These are phyloP conservation scores for Drosophila kurseongensis DNA, from an alignment of 1,140 invertebrate species.

Conservation along the genomic window DNA sequence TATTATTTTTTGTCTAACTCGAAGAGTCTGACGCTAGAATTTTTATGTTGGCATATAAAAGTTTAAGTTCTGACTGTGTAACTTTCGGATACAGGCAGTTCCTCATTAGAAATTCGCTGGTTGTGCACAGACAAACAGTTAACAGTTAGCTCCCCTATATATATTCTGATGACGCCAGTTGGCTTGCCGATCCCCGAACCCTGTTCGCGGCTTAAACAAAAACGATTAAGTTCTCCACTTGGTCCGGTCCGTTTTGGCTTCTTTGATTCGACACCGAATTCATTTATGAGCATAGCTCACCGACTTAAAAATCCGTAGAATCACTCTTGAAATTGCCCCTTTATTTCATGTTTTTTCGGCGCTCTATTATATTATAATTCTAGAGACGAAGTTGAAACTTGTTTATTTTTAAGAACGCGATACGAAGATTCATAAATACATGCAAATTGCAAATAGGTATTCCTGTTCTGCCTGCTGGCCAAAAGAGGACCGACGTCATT, in stretches of 20 bases:
- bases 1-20: too few species aligned
- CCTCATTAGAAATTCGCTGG: constrained; percentile 62
- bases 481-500: constrained; percentile 12
- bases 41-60: too few species aligned
- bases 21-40: too few species aligned
- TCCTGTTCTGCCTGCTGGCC: constrained; percentile 45
- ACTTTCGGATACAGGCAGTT: constrained; percentile 30
- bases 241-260: constrained; percentile 1
- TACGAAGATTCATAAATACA: constrained; percentile 59
- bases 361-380: constrained; percentile 24
- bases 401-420: constrained; percentile 49
- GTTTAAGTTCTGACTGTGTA: not conserved
- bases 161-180: constrained; percentile 75
- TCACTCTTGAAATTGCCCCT: constrained; percentile 51
- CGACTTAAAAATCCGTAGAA: constrained; percentile 22
- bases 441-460: constrained; percentile 77
- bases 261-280: constrained; percentile 33
- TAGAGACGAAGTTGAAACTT: constrained; percentile 57
- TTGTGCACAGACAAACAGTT: constrained; percentile 49
- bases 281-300: constrained; percentile 23
- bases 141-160: constrained; percentile 63
- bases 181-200: constrained; percentile 23
- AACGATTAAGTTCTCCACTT: constrained; percentile 21
- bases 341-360: constrained; percentile 41
- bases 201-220: constrained; percentile 7